A percentile compares a stretch with the other conserved stretches of the same genome.
Evolutionary conservation across 1,140 invertebrate genomes (phyloP).

Genomic region (Drosophila grimshawi): DNA sequence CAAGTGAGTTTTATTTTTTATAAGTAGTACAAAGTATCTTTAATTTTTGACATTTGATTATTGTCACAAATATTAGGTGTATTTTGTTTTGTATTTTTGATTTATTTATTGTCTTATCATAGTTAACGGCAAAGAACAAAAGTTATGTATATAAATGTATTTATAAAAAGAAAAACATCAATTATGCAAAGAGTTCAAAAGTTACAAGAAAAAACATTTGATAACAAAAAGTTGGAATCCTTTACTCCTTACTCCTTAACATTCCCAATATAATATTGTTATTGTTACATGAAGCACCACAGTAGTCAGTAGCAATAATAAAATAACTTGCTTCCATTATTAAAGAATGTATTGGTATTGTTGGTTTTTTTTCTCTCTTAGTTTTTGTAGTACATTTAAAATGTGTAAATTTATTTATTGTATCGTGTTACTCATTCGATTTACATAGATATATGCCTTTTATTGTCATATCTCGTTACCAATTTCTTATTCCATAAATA

Average conservation of each 20-base stretch:
- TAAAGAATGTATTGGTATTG: slow-evolving; percentile 16
- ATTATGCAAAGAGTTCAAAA: slow-evolving; percentile 74
- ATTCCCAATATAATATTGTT: slow-evolving; percentile 32
- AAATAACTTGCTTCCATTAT: slow-evolving; percentile 59
- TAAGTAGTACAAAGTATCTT: background rate
- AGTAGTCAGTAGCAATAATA: slow-evolving; percentile 77
- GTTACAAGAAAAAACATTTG: slow-evolving; percentile 66
- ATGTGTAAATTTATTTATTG: slow-evolving; percentile 68
- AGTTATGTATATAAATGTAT: slow-evolving; percentile 56
- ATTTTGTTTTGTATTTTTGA: slow-evolving; percentile 11
- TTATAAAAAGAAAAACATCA: slow-evolving; percentile 75
- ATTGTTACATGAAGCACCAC: slow-evolving; percentile 77
- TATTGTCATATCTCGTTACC: slow-evolving; percentile 68
- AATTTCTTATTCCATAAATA: slow-evolving; percentile 36
- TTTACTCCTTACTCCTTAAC: slow-evolving; percentile 27
- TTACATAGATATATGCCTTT: slow-evolving; percentile 54
- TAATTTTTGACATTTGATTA: slow-evolving; percentile 32
- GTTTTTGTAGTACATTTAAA: slow-evolving; percentile 68
- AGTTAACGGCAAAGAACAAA: slow-evolving; percentile 43
- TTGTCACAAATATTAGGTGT: slow-evolving; percentile 51
- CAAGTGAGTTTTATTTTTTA: slow-evolving; percentile 9
- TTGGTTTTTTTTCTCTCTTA: slow-evolving; percentile 27
- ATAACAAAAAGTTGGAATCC: slow-evolving; percentile 63
- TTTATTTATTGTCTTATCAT: slow-evolving; percentile 32
- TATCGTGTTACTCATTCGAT: slow-evolving; percentile 55